Base-by-base conservation (phyloP, 1,140 invertebrate species). In the Physella acuta region DNA sequence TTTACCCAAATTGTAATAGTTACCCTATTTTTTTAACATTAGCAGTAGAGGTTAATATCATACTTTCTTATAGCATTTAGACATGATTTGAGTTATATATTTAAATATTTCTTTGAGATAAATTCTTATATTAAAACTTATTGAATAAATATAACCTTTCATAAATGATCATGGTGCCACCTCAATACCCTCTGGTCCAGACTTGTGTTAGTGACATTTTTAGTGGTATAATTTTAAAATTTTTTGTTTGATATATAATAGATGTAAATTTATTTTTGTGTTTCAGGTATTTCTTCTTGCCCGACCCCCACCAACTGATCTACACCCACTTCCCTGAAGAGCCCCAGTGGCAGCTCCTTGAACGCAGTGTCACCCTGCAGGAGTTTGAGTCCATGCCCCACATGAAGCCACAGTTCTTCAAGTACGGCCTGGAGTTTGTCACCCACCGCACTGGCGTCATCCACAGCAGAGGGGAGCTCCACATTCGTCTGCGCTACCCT, bases 381-480 rank as follows among this genome's bases (percentile, higher is more conserved):
- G 84, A 85, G 73, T 85, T 85, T 77, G 84, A 85, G 72, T 80
- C 82, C 66, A 81, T 85, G 71, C 83, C 84, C 2, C 84, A 84
- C 67, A 84, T 85, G 75, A 85, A 85, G 61, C 82, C 82, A 34
- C 80, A 82, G 62, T 85, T 85, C 76, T 85, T 85, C 78, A 85
- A 85, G 68, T 84, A 85, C 72, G 81, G 81, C 34, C 75, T 85
- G 31, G 82, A 85, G 70, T 82, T 85, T 75, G 77, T 83, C 17
- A 83, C 79, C 52, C 81, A 85, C 68, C 73, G 79, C 28, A 81
- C 82, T 20, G 82, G 83, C 3, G 82, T 85, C 5, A 81, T 83
- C 58, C 73, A 76, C 61, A 75, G 76, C 24, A 70, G 80, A 28
- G 82, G 79, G n/a, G 82, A 84, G 68, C 75, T 79, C 24, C 81